phyloP scores from a whole-genome alignment of 1,140 invertebrate genomes.

The Sycophaga agraensis region DNA sequence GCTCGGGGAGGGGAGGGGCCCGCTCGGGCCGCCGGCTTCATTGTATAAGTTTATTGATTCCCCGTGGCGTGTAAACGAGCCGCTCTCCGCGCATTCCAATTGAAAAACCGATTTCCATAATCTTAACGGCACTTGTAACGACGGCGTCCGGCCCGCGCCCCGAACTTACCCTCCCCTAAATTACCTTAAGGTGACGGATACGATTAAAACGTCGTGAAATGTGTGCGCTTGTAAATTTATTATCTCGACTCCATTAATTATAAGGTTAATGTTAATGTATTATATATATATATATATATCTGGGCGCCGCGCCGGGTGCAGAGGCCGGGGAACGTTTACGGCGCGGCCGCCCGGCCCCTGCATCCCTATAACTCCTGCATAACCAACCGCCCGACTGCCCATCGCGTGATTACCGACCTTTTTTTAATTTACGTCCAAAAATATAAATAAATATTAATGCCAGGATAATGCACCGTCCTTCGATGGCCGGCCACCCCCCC shows the following conservation, averaged over 20 bases:
- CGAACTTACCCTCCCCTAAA: not conserved
- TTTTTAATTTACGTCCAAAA: slow-evolving; percentile 4
- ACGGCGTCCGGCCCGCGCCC: not conserved
- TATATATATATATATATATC: too few species aligned
- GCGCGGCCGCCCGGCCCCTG: too few species aligned
- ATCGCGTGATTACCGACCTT: not conserved
- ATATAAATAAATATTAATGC: slow-evolving; percentile 6
- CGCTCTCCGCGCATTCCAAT: not conserved
- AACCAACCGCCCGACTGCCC: too few species aligned
- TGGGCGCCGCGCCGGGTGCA: too few species aligned
- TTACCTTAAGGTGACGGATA: slow-evolving; percentile 7
- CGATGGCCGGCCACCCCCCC: too few species aligned
- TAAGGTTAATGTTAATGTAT: slow-evolving; percentile 4
- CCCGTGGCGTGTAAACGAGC: not conserved
- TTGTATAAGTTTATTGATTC: slow-evolving; percentile 14
- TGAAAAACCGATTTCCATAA: slow-evolving; percentile 26
- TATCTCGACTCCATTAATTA: slow-evolving; percentile 6
- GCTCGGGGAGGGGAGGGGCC: not conserved
- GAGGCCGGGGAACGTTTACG: not conserved
- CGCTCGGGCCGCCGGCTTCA: too few species aligned
- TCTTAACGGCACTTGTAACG: slow-evolving; percentile 11
- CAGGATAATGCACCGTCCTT: not conserved
- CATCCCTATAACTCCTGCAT: not conserved
- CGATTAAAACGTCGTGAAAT: slow-evolving; percentile 11
- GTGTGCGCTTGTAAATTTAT: slow-evolving; percentile 5